A percentile compares a stretch with the other conserved stretches of the same genome.
Evolutionary conservation across 2,888 invertebrate genomes (phyloP).

Genomic region (Pterostichus madidus): DNA sequence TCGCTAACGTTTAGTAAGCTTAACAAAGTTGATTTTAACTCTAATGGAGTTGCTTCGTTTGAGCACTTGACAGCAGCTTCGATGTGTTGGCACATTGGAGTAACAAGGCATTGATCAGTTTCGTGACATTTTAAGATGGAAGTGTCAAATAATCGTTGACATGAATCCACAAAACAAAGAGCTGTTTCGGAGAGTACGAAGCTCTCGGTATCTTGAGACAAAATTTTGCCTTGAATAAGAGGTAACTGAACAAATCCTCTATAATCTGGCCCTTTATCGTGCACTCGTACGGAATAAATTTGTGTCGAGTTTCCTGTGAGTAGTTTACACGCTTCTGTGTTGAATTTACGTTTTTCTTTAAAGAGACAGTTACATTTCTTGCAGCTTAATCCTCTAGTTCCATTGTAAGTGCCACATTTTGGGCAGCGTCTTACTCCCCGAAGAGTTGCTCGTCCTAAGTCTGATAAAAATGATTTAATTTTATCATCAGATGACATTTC

Average conservation of each 20-base stretch:
- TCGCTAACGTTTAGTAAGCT: constrained; percentile 80
- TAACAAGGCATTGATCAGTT: constrained; percentile 69
- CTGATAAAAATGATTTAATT: constrained; percentile 69
- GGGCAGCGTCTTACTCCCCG: constrained; percentile 87
- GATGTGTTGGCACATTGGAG: constrained; percentile 81
- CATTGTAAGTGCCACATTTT: constrained; percentile 87
- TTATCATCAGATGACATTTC: constrained; percentile 64
- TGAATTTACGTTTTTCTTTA: constrained; percentile 80
- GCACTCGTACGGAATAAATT: constrained; percentile 84
- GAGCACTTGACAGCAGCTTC: constrained; percentile 82
- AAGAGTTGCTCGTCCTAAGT: constrained; percentile 79
- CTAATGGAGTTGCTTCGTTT: constrained; percentile 81
- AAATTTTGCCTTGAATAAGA: constrained; percentile 74
- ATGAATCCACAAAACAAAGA: constrained; percentile 81
- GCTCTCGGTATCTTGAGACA: constrained; percentile 70
- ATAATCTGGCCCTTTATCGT: constrained; percentile 85
- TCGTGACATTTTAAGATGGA: constrained; percentile 80
- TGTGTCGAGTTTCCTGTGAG: constrained; percentile 81
- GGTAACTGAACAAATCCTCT: constrained; percentile 86
- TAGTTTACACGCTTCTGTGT: constrained; percentile 84
- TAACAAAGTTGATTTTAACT: constrained; percentile 81
- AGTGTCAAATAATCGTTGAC: constrained; percentile 79
- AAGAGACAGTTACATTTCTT: constrained; percentile 86
- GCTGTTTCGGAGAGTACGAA: constrained; percentile 73
- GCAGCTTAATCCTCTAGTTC: constrained; percentile 86